Percentiles rank a stretch among this genome's conserved stretches.
Conservation (phyloP, 2,113 vertebrate genomes). For the Silurus glanis region DNA sequence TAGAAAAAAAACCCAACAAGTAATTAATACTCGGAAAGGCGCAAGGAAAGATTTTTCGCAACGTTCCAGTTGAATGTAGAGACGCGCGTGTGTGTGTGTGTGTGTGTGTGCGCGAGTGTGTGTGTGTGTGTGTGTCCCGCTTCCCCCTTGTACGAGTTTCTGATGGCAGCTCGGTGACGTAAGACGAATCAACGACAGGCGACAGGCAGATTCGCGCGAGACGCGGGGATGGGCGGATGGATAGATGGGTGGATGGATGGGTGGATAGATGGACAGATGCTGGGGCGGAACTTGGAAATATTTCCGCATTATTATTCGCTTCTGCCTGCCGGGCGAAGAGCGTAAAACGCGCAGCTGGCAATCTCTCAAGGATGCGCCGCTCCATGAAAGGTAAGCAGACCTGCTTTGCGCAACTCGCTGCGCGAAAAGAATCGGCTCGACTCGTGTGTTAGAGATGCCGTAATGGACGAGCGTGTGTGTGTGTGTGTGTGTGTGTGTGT, state of each 20-base stretch:
- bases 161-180: conserved; percentile 71
- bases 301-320: conserved; percentile 60
- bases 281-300: conserved; percentile 71
- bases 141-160: conserved; percentile 58
- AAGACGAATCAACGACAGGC: conserved; percentile 67
- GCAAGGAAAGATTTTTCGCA: neutral
- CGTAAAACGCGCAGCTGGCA: conserved; percentile 58
- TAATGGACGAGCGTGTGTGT: neutral
- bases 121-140: conserved; percentile 49
- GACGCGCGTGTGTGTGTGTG: neutral
- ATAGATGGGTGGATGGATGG: conserved; percentile 54
- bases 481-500: neutral
- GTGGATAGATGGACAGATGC: conserved; percentile 68
- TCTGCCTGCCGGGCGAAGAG: conserved; percentile 57
- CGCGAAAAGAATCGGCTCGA: neutral
- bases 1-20: neutral
- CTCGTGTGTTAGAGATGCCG: neutral
- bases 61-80: neutral
- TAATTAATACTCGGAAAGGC: too few relatives aligned
- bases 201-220: conserved; percentile 57
- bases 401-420: neutral
- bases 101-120: conserved; percentile 3
- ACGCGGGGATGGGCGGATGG: conserved; percentile 61
- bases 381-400: conserved; percentile 50
- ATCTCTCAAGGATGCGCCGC: conserved; percentile 53